A percentile compares a stretch with the other conserved stretches of the same genome.
Evolutionary conservation across 1,140 invertebrate species (phyloP).

Genomic region (Drosophila lacertosa): DNA sequence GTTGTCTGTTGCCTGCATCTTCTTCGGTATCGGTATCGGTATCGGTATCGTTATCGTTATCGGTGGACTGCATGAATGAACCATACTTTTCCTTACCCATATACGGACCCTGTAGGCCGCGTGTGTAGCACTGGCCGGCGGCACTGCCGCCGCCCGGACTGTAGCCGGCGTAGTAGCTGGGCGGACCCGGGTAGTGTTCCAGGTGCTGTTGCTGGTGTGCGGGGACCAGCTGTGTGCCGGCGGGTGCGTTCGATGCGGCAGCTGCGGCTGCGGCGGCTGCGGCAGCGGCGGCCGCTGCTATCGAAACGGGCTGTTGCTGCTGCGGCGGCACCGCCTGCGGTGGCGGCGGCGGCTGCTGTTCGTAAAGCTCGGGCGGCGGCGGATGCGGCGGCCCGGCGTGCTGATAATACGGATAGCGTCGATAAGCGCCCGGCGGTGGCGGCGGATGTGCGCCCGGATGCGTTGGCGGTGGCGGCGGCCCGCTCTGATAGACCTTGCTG

Average conservation of each 20-base stretch:
- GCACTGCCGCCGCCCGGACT: slow-evolving; percentile 85
- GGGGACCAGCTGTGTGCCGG: slow-evolving; percentile 42
- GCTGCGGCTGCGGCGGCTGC: slow-evolving; percentile 49
- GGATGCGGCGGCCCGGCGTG: slow-evolving; percentile 62
- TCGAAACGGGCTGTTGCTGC: slow-evolving; percentile 44
- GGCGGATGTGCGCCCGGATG: slow-evolving; percentile 74
- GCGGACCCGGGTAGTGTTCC: slow-evolving; percentile 85
- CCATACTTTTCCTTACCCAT: slow-evolving; percentile 86
- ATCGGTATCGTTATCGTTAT: too few species aligned
- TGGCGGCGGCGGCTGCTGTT: slow-evolving; percentile 24
- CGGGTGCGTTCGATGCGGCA: slow-evolving; percentile 19
- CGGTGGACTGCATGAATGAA: slow-evolving; percentile 35
- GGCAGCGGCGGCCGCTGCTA: slow-evolving; percentile 48
- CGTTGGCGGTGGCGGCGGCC: slow-evolving; percentile 81
- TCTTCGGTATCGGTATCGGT: too few species aligned
- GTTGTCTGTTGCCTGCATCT: too few species aligned
- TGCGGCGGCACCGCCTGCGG: slow-evolving; percentile 28
- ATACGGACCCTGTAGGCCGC: slow-evolving; percentile 89
- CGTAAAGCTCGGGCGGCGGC: slow-evolving; percentile 15
- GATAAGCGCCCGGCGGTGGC: slow-evolving; percentile 70
- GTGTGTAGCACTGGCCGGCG: slow-evolving; percentile 86
- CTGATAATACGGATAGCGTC: slow-evolving; percentile 69
- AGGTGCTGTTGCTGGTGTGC: slow-evolving; percentile 70
- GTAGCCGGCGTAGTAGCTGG: slow-evolving; percentile 88
- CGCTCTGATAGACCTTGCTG: slow-evolving; percentile 82